These are phyloP conservation scores for Pararge aegeria DNA, from an alignment of 1,140 invertebrate species.

Conservation along the genomic window DNA sequence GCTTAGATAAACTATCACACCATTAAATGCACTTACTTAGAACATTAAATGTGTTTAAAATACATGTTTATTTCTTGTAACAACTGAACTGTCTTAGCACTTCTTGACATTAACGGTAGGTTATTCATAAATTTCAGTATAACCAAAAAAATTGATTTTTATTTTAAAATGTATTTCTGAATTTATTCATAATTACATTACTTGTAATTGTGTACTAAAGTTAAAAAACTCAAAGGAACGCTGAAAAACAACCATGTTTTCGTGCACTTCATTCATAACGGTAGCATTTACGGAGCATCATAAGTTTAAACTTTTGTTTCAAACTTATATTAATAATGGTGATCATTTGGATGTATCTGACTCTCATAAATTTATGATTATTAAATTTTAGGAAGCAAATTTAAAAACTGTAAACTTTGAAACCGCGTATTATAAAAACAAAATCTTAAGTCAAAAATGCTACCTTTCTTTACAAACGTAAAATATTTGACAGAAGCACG, in stretches of 20 bases:
- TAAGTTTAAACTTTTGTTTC: background rate
- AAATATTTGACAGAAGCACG: no score
- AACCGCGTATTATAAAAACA: no score
- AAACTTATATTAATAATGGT: no score
- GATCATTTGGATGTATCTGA: no score
- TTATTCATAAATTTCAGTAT: slow-evolving; percentile 65
- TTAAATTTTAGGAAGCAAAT: no score
- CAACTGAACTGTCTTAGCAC: slow-evolving; percentile 60
- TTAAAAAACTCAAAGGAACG: slow-evolving; percentile 59
- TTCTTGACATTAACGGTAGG: slow-evolving; percentile 64
- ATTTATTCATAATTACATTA: slow-evolving; percentile 41
- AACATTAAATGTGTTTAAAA: slow-evolving; percentile 59
- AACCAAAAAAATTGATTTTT: slow-evolving; percentile 42
- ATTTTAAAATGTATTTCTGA: slow-evolving; percentile 36
- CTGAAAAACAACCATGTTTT: slow-evolving; percentile 79
- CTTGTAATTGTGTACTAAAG: slow-evolving; percentile 44
- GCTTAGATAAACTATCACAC: slow-evolving; percentile 30
- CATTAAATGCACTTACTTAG: slow-evolving; percentile 58
- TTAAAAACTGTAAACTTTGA: no score
- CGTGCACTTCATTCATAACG: slow-evolving; percentile 60
- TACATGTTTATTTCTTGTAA: slow-evolving; percentile 65
- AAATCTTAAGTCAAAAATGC: no score
- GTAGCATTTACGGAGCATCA: slow-evolving; percentile 39
- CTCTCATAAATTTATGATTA: no score
- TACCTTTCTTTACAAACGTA: no score